Evolutionary conservation across 2,888 invertebrate species (phyloP).

Genomic region (Formica aserva): DNA sequence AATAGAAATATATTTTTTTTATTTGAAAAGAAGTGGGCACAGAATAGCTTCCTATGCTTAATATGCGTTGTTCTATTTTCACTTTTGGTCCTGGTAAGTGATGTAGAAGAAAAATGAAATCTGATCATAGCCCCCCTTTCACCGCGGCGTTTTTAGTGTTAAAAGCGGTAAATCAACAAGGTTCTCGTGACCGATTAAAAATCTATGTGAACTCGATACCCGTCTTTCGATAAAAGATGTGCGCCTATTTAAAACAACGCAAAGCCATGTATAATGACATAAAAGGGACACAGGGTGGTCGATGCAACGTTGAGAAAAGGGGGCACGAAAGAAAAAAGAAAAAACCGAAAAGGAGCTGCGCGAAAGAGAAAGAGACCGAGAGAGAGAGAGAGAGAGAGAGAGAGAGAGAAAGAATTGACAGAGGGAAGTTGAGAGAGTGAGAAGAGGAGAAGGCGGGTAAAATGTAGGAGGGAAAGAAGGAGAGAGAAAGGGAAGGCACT

Average conservation of each 20-base stretch:
- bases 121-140: neutral
- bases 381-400: neutral
- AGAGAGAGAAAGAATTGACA: neutral
- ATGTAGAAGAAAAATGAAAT: neutral
- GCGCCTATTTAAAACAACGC: slow-evolving; percentile 32
- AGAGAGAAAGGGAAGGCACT: slow-evolving; percentile 78
- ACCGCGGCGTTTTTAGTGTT: neutral
- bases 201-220: slow-evolving; percentile 17
- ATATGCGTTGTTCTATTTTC: neutral
- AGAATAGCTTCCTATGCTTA: neutral
- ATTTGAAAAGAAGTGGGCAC: neutral
- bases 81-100: neutral
- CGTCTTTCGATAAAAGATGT: slow-evolving; percentile 50
- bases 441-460: slow-evolving; percentile 48
- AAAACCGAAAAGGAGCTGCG: slow-evolving; percentile 14
- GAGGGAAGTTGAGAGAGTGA: slow-evolving; percentile 31
- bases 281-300: slow-evolving; percentile 57
- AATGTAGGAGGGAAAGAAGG: slow-evolving; percentile 62
- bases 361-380: slow-evolving; percentile 8
- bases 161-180: neutral
- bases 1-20: neutral
- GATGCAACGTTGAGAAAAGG: slow-evolving; percentile 54
- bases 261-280: slow-evolving; percentile 11
- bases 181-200: slow-evolving; percentile 26
- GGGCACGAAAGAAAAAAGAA: neutral